Evolutionary conservation across 2,888 invertebrate genomes (phyloP).

Genomic region (Drosophila incognita): DNA sequence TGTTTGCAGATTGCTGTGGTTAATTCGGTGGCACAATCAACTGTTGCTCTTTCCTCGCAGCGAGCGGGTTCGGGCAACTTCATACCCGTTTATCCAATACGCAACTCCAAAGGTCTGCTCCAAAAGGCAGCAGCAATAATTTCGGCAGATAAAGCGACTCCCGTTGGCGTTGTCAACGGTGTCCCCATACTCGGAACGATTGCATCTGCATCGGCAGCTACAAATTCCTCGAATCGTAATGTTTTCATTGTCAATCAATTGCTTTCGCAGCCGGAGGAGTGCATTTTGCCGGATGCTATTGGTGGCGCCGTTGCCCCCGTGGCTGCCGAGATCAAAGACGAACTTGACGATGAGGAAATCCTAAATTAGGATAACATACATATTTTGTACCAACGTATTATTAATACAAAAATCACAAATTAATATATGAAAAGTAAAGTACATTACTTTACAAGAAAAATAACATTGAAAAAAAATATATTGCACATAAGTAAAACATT

Average conservation of each 20-base stretch:
- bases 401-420: neutral
- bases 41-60: neutral
- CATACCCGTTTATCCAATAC: conserved; percentile 6
- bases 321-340: conserved; percentile 58
- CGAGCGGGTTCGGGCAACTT: conserved; percentile 10
- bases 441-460: conserved; percentile 45
- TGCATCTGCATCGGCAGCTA: neutral
- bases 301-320: neutral
- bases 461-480: neutral
- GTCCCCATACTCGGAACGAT: neutral
- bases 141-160: neutral
- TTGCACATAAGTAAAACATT: conserved; percentile 12
- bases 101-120: neutral
- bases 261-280: conserved; percentile 49
- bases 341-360: conserved; percentile 59
- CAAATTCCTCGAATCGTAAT: conserved; percentile 36
- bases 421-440: conserved; percentile 39
- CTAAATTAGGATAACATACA: conserved; percentile 20
- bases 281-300: conserved; percentile 57
- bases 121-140: neutral
- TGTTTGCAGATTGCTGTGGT: conserved; percentile 1
- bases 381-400: conserved; percentile 3
- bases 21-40: neutral
- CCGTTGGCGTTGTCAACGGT: conserved; percentile 1
- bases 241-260: conserved; percentile 55